Conservation (phyloP, 2,797 vertebrate genomes). For the Anomalospiza imberbis region DNA sequence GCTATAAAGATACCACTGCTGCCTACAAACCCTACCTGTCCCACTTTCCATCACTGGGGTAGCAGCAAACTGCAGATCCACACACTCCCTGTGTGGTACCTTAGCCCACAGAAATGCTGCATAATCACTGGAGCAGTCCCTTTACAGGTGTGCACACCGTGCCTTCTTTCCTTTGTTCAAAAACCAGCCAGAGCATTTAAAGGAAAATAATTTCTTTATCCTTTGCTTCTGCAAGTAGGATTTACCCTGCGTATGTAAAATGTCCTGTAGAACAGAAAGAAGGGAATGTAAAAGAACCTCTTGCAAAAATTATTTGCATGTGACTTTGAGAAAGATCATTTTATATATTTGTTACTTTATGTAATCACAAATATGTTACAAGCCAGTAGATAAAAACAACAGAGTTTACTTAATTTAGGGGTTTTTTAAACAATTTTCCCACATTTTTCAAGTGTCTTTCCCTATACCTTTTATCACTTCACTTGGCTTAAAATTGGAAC, state of each 20-base stretch:
- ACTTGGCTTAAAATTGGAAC: slow-evolving; percentile 37
- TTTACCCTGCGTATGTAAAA: background rate
- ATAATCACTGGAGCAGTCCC: background rate
- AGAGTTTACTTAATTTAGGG: background rate
- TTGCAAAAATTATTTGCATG: background rate
- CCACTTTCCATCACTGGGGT: background rate
- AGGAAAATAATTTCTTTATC: background rate
- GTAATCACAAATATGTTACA: background rate
- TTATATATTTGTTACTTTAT: background rate
- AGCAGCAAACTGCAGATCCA: background rate
- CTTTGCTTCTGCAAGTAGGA: background rate
- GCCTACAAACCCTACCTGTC: background rate
- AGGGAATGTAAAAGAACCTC: background rate
- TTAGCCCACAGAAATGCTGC: background rate
- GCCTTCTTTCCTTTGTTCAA: background rate
- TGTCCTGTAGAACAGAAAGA: background rate
- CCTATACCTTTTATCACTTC: background rate
- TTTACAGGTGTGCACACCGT: background rate
- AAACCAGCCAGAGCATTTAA: background rate
- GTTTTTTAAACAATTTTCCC: background rate
- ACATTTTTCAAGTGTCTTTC: background rate
- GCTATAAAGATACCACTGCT: background rate
- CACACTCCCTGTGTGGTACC: accelerated
- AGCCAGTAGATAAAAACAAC: background rate
- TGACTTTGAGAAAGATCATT: background rate